Base-by-base conservation (phyloP, 2,797 vertebrate species). In the Rhinogobio ventralis region DNA sequence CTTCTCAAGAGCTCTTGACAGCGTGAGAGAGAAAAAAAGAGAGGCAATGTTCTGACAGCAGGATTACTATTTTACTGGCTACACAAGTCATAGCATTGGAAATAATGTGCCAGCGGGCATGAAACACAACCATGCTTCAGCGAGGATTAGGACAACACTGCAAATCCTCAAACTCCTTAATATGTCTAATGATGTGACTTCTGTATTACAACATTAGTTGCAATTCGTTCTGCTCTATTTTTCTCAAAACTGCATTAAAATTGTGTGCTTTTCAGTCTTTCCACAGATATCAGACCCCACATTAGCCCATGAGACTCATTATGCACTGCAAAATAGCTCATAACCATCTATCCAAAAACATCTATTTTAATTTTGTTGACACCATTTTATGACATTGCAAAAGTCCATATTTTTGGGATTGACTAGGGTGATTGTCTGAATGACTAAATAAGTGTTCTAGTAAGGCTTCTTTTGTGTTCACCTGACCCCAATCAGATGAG, bases 1-100 rank as follows among this genome's bases (percentile, higher is more conserved):
- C 73, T 82, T 86, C 88, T 36, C 82, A 88, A 90, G 91, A 85
- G 90, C 84, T 80, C 88, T 84, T 55, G 74, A 78, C 82, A 84
- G 91, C 85, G n/a, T n/a, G 82, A 69, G 62, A 77, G 69, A 88
- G 72, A 72, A 9, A 45, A 15, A 81, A 15, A 71, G 30, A 51
- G 42, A 46, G 49, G n/a, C 60, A 57, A 53, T 80, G 57, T 75
- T 57, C 36, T 45, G 67, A 77, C 72, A 84, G 83, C 30, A 71
- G 66, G 60, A 81, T 80, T 85, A 85, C 36, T 72, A 72, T 81
- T 82, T 71, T 67, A 81, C 55, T 25, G 8, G 45, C 68, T 86
- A 71, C 51, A 67, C 83, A 84, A 80, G 72, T 80, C 69, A 76
- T 39, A 76, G 83, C 82, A 36, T 14, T 68, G 77, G n/a, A 76